Percentiles rank a stretch among this genome's conserved stretches.
These are phyloP conservation scores for Coregonus clupeaformis DNA, from an alignment of 2,113 vertebrate genomes.

Conservation along the genomic window DNA sequence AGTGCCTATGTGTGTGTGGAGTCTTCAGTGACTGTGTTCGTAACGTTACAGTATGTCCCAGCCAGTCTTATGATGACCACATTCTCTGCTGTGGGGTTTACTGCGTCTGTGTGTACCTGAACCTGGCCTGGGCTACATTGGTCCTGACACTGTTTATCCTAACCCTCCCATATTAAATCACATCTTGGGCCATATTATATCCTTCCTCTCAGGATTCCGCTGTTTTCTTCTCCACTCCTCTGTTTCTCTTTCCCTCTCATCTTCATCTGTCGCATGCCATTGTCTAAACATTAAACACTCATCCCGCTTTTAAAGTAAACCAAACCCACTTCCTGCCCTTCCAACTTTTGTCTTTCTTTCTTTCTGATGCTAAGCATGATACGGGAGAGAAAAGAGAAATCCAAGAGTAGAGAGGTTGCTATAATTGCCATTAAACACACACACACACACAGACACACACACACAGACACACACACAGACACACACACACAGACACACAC, in stretches of 20 bases:
- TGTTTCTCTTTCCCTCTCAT: background rate
- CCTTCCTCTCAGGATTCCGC: background rate
- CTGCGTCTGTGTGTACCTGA: no score
- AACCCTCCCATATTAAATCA: background rate
- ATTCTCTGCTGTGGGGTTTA: no score
- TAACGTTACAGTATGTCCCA: no score
- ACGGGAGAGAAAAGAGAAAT: no score
- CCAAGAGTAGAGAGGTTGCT: background rate
- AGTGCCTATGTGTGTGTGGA: no score
- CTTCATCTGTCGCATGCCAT: no score
- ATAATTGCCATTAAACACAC: background rate
- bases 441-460: background rate
- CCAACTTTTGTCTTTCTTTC: background rate
- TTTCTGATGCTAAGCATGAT: background rate
- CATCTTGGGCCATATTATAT: background rate
- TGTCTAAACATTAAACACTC: background rate
- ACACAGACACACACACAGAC: background rate
- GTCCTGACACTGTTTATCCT: background rate
- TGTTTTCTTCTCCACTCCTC: slow-evolving; percentile 1
- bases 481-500: no score
- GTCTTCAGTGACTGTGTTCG: no score
- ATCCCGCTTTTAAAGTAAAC: slow-evolving; percentile 1
- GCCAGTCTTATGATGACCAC: no score
- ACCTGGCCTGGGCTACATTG: background rate
- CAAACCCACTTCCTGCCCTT: slow-evolving; percentile 1